Percentiles rank a stretch among this genome's conserved stretches.
These are phyloP conservation scores for Drosophila nr. perissopoda DNA, from an alignment of 2,888 invertebrate genomes.

Conservation along the genomic window DNA sequence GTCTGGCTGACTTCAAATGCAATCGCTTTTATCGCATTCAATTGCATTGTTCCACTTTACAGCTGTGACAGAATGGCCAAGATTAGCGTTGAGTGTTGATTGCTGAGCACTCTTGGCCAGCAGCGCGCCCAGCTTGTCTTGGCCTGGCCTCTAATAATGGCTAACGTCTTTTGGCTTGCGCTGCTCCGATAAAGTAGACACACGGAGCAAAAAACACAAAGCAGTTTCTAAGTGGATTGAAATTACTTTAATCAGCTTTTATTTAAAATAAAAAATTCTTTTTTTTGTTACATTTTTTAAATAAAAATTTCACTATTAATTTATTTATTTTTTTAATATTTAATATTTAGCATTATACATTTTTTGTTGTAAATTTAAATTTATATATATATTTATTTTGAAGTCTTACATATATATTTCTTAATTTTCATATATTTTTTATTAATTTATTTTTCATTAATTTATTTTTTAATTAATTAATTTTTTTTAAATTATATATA, in stretches of 20 bases:
- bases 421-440: too few species aligned
- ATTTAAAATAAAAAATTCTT: background rate
- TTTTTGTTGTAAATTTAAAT: too few species aligned
- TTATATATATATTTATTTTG: too few species aligned
- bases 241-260: background rate
- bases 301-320: fast-evolving
- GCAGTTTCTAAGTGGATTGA: background rate
- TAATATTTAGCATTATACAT: too few species aligned
- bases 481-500: too few species aligned
- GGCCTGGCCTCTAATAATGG: slow-evolving; percentile 20
- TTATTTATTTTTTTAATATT: too few species aligned
- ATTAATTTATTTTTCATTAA: too few species aligned
- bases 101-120: slow-evolving; percentile 28
- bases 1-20: slow-evolving; percentile 11
- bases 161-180: slow-evolving; percentile 39
- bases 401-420: too few species aligned
- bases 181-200: slow-evolving; percentile 51
- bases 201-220: background rate
- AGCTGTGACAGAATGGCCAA: slow-evolving; percentile 45
- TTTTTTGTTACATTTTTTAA: background rate
- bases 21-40: background rate
- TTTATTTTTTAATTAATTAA: too few species aligned
- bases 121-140: slow-evolving; percentile 18
- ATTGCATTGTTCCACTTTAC: slow-evolving; percentile 62
- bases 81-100: slow-evolving; percentile 34